Base-by-base conservation (phyloP, 2,113 vertebrate species). In the Zingel zingel region DNA sequence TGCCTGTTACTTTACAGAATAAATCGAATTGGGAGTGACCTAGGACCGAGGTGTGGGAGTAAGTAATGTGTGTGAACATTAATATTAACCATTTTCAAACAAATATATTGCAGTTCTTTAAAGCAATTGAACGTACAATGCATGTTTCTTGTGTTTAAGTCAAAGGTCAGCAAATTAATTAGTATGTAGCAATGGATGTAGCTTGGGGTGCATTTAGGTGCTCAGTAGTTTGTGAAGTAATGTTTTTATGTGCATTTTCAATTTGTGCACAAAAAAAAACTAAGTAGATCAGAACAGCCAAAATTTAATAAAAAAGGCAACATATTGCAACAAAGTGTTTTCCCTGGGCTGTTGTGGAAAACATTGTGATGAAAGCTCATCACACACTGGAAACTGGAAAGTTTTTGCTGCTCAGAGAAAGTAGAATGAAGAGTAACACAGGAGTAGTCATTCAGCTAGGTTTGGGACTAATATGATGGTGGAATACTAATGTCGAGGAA, bases 1-100 rank as follows among this genome's bases (percentile, higher is more conserved):
- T 27, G 67, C 58, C 56, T 77, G 14, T 51, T 56, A 57, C 43
- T 71, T 70, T 61, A 67, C 25, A 74, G 43, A 54, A 39, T 53
- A 57, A 33, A 21, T 4, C 56, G 54, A 62, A 23, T 23, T n/a
- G n/a, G 6, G 7, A 82, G 71, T 63, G 36, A 72, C 53, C 43
- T 2, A 1, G 18, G 48, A 82, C 15, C 13, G 3, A 56, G 36
- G 12, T 27, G 25, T 16, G 21, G 56, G 23, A 36, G 25, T 59
- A 47, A 47, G 8, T 68, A 12, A 10, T 53, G 65, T 53, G 4
- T 21, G 9, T 25, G 30, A 68, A 64, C 30, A 16, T 10, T 68
- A 54, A 64, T 11, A 7, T 71, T 2, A 39, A 74, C 18, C 13
- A 3, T 67, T 21, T 68, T 63, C 6, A 25, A 25, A 57, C 25